Base-by-base conservation (phyloP, 2,113 vertebrate genomes). In the Megaleporinus macrocephalus region DNA sequence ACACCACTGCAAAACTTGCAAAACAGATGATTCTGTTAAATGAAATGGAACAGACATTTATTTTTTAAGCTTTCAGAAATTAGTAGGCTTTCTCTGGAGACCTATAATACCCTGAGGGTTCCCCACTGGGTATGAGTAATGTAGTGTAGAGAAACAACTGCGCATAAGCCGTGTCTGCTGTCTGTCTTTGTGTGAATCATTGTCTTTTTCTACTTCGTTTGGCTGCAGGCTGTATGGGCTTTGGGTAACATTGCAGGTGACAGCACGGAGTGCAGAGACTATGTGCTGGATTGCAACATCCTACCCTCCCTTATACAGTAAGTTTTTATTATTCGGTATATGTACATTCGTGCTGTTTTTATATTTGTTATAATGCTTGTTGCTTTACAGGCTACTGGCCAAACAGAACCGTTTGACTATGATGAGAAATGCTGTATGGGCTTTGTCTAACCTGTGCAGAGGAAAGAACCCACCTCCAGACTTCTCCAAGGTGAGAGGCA, bases 221-320 rank as follows among this genome's bases (percentile, higher is more conserved):
- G 33, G 44, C 61, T 79, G 78, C 93, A 99, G 98, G 98, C 98
- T 62, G 97, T 99, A 66, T 99, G 98, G 98, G 98, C 97, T 83
- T 93, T 99, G 83, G 98, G 98, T 79, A 99, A 99, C 92, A 99
- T 99, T 86, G 98, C 98, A 90, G 98, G 98, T 81, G 98, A 99
- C 86, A 99, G 97, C 90, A 97, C 98, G 78, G 97, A 98, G 95
- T 99, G 97, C 94, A 94, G 98, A 88, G 97, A 99, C 88, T 99
- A 98, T 74, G 97, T 99, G 63, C 92, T 99, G 91, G 96, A 98
- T 93, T 99, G 98, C 92, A 97, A 97, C 89, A 99, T 99, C 83
- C 92, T 99, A 80, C 96, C 97, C 5, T 97, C 98, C 81, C 94
- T 99, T 82, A 88, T 98, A 89, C 97, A 98, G 98, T 99, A 95